These are phyloP conservation scores for Cephalotes varians DNA, from an alignment of 2,888 invertebrate species.

Conservation along the genomic window DNA sequence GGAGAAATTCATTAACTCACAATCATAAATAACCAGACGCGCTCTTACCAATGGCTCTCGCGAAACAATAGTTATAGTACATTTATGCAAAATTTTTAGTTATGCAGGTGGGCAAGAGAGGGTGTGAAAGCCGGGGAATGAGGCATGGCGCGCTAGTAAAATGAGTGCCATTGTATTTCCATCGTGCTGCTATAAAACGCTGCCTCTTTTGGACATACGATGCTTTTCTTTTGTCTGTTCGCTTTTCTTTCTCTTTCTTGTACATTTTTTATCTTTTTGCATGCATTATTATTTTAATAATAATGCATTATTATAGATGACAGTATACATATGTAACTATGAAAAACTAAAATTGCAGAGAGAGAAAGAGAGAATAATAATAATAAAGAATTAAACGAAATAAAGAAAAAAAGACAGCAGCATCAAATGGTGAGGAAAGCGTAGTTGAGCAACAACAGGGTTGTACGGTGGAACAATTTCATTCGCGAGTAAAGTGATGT, in stretches of 20 bases:
- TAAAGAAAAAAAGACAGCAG: slow-evolving; percentile 18
- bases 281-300: slow-evolving; percentile 59
- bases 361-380: slow-evolving; percentile 4
- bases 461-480: slow-evolving; percentile 67
- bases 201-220: slow-evolving; percentile 68
- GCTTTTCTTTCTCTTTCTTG: not conserved
- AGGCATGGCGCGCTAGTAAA: slow-evolving; percentile 62
- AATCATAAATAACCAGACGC: slow-evolving; percentile 82
- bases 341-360: slow-evolving; percentile 19
- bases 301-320: not conserved
- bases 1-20: slow-evolving; percentile 83
- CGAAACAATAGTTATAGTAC: slow-evolving; percentile 84
- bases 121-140: slow-evolving; percentile 40
- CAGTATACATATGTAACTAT: not conserved
- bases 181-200: slow-evolving; percentile 80
- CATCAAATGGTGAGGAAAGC: slow-evolving; percentile 28
- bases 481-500: slow-evolving; percentile 62
- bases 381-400: slow-evolving; percentile 2
- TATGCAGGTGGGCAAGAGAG: slow-evolving; percentile 69
- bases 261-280: slow-evolving; percentile 8
- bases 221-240: slow-evolving; percentile 22
- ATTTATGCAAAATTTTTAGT: slow-evolving; percentile 84
- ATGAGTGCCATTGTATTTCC: slow-evolving; percentile 79
- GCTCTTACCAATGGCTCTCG: slow-evolving; percentile 71
- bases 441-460: slow-evolving; percentile 56